phyloP scores from a whole-genome alignment of 2,888 invertebrate genomes.

The Siphlonurus alternatus region DNA sequence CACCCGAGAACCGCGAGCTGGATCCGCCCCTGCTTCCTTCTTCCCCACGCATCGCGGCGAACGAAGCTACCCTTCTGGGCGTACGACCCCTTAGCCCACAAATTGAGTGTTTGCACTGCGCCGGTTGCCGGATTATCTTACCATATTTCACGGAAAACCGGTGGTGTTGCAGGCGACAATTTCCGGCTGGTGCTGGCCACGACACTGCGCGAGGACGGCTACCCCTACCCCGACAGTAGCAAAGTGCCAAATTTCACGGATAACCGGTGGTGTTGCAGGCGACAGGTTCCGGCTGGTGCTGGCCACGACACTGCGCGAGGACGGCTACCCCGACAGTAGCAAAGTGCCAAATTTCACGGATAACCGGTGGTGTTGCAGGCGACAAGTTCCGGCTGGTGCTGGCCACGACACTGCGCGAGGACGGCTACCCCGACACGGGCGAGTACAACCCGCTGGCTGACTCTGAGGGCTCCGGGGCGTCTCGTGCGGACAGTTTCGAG shows the following conservation, averaged over 20 bases:
- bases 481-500: constrained; percentile 92
- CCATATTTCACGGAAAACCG: too few species aligned
- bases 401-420: constrained; percentile 88
- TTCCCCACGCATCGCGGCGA: too few species aligned
- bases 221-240: constrained; percentile 87
- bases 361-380: too few species aligned
- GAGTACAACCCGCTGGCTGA: constrained; percentile 79
- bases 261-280: too few species aligned
- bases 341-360: too few species aligned
- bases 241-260: too few species aligned
- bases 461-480: constrained; percentile 45
- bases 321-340: constrained; percentile 91
- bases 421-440: constrained; percentile 88
- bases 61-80: too few species aligned
- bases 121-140: too few species aligned
- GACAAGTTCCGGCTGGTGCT: constrained; percentile 78
- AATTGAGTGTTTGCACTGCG: too few species aligned
- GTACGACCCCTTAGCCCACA: too few species aligned
- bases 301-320: constrained; percentile 88
- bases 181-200: constrained; percentile 89
- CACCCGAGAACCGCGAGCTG: too few species aligned
- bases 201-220: constrained; percentile 90
- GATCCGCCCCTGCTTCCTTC: too few species aligned
- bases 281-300: constrained; percentile 78
- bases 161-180: constrained; percentile 38